phyloP scores from a whole-genome alignment of 2,888 invertebrate species.

The Strigamia maritima region DNA sequence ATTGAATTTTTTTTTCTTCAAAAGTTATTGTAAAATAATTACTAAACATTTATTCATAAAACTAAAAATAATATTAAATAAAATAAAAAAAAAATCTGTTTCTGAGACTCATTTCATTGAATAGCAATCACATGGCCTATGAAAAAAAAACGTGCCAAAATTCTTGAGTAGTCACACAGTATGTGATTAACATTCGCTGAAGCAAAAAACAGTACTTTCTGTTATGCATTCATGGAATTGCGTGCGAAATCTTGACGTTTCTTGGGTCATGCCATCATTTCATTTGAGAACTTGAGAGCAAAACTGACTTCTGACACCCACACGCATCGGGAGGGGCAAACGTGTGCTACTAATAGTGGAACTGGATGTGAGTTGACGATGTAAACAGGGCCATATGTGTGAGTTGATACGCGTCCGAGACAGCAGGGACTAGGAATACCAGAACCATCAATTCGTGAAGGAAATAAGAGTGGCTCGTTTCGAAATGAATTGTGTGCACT shows the following conservation, averaged over 20 bases:
- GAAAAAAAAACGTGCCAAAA: not conserved
- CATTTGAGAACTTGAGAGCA: not conserved
- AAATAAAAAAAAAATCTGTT: too few relatives aligned
- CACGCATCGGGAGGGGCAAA: constrained; percentile 31
- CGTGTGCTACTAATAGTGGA: not conserved
- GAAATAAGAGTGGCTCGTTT: not conserved
- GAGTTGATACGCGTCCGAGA: not conserved
- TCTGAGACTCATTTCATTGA: not conserved
- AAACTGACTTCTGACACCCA: constrained; percentile 24
- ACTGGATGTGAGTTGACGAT: constrained; percentile 1
- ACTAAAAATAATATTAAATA: not conserved
- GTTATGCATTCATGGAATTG: not conserved
- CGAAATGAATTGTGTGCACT: constrained; percentile 19
- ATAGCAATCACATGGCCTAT: not conserved
- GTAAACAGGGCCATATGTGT: constrained; percentile 18
- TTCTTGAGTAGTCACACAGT: not conserved
- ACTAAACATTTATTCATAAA: not conserved
- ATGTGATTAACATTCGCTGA: not conserved
- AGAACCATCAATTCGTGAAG: not conserved
- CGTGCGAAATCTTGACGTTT: constrained; percentile 25
- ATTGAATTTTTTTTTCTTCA: not conserved
- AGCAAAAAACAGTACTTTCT: not conserved
- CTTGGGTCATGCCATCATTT: constrained; percentile 29
- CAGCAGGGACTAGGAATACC: not conserved
- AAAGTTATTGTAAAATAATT: not conserved